These are phyloP conservation scores for Lepus oiostolus DNA, from an alignment of 2,797 vertebrate species.

Conservation along the genomic window DNA sequence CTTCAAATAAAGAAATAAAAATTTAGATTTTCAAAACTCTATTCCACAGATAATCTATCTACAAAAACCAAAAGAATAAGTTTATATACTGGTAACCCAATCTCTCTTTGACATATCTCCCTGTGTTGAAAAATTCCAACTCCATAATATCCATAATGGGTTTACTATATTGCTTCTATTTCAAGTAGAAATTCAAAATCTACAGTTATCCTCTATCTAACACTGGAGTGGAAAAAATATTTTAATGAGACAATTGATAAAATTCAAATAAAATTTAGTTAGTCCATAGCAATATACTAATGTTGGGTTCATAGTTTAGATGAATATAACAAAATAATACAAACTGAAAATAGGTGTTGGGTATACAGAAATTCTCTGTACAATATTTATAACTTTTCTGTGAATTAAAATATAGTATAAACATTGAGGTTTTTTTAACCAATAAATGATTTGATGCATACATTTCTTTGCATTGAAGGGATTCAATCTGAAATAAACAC, in stretches of 20 bases:
- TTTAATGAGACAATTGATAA: not conserved
- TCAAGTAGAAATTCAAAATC: not conserved
- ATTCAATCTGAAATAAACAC: not conserved
- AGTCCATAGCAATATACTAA: not conserved
- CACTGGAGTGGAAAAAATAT: not conserved
- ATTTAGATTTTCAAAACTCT: not conserved
- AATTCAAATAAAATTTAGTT: not conserved
- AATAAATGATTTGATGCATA: not conserved
- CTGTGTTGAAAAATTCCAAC: not conserved
- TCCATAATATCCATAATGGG: not conserved
- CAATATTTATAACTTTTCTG: not conserved
- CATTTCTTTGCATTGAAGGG: not conserved
- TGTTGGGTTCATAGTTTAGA: not conserved
- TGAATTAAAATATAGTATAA: conserved; percentile 11
- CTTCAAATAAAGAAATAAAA: not conserved
- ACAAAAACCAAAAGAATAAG: not conserved
- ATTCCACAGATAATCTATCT: not conserved
- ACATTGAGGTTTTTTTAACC: not conserved
- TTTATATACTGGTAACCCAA: not conserved
- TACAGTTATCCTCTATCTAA: not conserved
- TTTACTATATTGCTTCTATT: not conserved
- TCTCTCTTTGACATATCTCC: not conserved
- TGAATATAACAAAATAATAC: not conserved
- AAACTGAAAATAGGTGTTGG: not conserved
- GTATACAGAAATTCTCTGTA: not conserved